A percentile compares a stretch with the other conserved stretches of the same genome.
Evolutionary conservation across 2,113 vertebrate species (phyloP).

Genomic region (Phyllopteryx taeniolatus): DNA sequence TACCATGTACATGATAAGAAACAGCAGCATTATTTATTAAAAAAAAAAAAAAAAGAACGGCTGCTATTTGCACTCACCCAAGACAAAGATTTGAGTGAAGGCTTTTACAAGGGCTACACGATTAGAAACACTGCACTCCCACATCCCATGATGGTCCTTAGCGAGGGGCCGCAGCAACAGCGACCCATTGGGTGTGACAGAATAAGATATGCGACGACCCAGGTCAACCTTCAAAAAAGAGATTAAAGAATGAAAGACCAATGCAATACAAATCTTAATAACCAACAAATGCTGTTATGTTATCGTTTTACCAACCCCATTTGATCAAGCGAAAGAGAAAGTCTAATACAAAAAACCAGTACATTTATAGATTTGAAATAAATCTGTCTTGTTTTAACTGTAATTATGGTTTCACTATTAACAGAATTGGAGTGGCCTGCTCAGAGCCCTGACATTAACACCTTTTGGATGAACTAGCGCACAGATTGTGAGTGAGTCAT

Average conservation of each 20-base stretch:
- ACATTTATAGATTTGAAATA: not conserved
- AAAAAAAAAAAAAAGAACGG: not conserved
- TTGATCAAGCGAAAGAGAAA: not conserved
- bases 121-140: constrained; percentile 83
- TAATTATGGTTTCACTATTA: not conserved
- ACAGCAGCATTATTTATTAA: not conserved
- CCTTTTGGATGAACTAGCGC: not conserved
- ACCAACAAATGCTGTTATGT: not conserved
- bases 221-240: constrained; percentile 71
- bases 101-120: constrained; percentile 76
- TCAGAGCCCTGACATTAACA: not conserved
- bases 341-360: not conserved
- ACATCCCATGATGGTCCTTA: constrained; percentile 88
- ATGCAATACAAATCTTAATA: not conserved
- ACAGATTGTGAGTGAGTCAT: too few species aligned
- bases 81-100: constrained; percentile 77
- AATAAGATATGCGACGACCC: constrained; percentile 62
- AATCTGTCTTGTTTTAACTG: not conserved
- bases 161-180: constrained; percentile 79
- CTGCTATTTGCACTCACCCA: constrained; percentile 74
- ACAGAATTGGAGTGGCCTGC: not conserved
- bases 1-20: not conserved
- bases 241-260: not conserved
- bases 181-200: constrained; percentile 77
- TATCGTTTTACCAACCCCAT: too few species aligned